phyloP scores from a whole-genome alignment of 2,888 invertebrate species.

The Hoplodrina blanda region DNA sequence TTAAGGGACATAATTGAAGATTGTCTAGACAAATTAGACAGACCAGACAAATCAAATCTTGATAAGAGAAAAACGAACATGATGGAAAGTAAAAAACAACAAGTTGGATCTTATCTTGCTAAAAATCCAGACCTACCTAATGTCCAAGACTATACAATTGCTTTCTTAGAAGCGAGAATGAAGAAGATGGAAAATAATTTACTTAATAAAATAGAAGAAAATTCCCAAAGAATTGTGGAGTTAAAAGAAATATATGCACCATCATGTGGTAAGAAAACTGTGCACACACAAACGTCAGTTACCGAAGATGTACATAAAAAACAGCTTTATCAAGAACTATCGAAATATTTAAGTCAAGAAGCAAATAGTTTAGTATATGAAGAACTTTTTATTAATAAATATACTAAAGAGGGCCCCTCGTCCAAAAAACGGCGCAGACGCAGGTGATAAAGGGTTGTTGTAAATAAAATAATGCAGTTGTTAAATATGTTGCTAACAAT shows the following conservation, averaged over 20 bases:
- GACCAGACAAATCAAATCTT: slow-evolving; percentile 54
- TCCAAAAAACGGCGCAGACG: slow-evolving; percentile 70
- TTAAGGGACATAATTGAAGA: slow-evolving; percentile 82
- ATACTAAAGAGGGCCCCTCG: slow-evolving; percentile 56
- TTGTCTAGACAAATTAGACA: slow-evolving; percentile 77
- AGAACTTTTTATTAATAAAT: slow-evolving; percentile 83
- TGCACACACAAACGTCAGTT: slow-evolving; percentile 71
- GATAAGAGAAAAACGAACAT: slow-evolving; percentile 43
- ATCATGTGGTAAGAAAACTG: slow-evolving; percentile 58
- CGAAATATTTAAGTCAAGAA: slow-evolving; percentile 79
- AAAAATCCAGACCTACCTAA: slow-evolving; percentile 64
- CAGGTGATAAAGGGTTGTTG: slow-evolving; percentile 62
- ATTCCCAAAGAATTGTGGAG: slow-evolving; percentile 78
- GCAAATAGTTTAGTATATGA: slow-evolving; percentile 82
- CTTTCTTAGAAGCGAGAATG: slow-evolving; percentile 79
- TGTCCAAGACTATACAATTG: slow-evolving; percentile 72
- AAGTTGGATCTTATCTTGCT: slow-evolving; percentile 52
- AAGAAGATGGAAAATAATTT: slow-evolving; percentile 81
- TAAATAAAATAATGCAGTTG: slow-evolving; percentile 36
- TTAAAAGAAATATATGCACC: slow-evolving; percentile 70
- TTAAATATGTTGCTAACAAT: slow-evolving; percentile 16
- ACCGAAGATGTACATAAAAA: slow-evolving; percentile 76
- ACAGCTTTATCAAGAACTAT: slow-evolving; percentile 81
- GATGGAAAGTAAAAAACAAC: slow-evolving; percentile 33
- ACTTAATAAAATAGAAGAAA: slow-evolving; percentile 82